phyloP scores from a whole-genome alignment of 2,888 invertebrate species.

The Oscheius sp. region DNA sequence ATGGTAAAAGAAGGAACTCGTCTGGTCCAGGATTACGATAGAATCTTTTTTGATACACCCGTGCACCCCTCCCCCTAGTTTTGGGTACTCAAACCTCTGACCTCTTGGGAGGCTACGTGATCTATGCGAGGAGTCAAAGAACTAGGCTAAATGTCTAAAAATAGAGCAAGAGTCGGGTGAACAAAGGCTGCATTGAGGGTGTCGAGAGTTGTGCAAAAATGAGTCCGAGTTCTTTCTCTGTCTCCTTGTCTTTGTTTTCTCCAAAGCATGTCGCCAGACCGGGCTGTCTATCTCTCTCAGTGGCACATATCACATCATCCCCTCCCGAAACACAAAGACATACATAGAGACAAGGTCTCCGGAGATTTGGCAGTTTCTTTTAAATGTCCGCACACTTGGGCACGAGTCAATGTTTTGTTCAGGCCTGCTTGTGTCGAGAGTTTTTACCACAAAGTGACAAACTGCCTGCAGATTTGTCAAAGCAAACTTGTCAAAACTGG shows the following conservation, averaged over 20 bases:
- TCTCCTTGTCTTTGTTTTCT: too few relatives aligned
- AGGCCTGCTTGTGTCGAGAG: background rate
- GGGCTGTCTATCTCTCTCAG: too few relatives aligned
- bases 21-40: too few relatives aligned
- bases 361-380: slow-evolving; percentile 12
- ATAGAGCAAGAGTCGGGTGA: background rate
- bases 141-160: background rate
- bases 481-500: background rate
- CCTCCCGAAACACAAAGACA: background rate
- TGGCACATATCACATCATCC: background rate
- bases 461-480: background rate
- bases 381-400: slow-evolving; percentile 28
- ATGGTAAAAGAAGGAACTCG: too few relatives aligned
- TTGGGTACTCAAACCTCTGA: background rate
- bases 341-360: too few relatives aligned
- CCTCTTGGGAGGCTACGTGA: background rate
- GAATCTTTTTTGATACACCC: too few relatives aligned
- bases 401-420: background rate
- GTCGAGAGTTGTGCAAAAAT: slow-evolving; percentile 8
- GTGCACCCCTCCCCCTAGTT: too few relatives aligned
- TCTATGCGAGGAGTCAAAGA: slow-evolving; percentile 2
- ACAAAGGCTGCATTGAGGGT: slow-evolving; percentile 4
- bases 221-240: background rate
- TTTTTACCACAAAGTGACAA: background rate
- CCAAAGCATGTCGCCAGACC: background rate